A percentile compares a stretch with the other conserved stretches of the same genome.
These are phyloP conservation scores for Lepidothrix coronata DNA, from an alignment of 2,113 vertebrate genomes.

Conservation along the genomic window DNA sequence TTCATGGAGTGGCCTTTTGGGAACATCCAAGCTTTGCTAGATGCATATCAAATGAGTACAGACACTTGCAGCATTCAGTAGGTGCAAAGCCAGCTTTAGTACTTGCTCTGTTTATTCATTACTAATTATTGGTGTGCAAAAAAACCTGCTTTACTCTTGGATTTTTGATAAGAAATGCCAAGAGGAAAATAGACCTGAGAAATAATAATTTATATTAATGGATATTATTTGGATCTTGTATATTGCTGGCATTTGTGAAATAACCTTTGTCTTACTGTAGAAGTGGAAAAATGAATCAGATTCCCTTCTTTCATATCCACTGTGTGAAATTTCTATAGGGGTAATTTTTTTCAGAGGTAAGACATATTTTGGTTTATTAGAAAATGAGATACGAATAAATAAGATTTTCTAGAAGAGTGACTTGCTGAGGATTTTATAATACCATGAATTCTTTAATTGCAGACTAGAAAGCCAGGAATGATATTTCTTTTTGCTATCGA, in stretches of 20 bases:
- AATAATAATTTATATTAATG: not conserved
- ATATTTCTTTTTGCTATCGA: conserved; percentile 4
- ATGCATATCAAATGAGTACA: conserved; percentile 99
- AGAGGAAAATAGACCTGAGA: not conserved
- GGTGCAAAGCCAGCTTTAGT: conserved; percentile 97
- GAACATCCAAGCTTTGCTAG: conserved; percentile 98
- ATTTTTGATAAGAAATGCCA: conserved; percentile 12
- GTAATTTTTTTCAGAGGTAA: not conserved
- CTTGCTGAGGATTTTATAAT: conserved; percentile 1
- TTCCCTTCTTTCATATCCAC: not conserved
- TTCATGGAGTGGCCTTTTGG: conserved; percentile 97
- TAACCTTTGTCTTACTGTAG: not conserved
- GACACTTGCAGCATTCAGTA: conserved; percentile 99
- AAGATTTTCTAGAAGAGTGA: not conserved
- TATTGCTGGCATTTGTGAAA: conserved; percentile 24
- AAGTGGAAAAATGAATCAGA: not conserved
- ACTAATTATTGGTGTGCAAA: conserved; percentile 65
- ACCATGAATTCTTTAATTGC: conserved; percentile 22
- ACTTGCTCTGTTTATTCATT: conserved; percentile 84
- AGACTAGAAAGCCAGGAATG: not conserved
- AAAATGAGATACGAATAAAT: not conserved
- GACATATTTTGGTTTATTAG: not conserved
- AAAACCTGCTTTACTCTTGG: conserved; percentile 33
- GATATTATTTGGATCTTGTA: conserved; percentile 14
- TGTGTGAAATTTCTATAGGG: not conserved